Evolutionary conservation across 37 sponge, comb jelly and placozoan genomes (phyloP).

Genomic region (Haliclona indistincta): DNA sequence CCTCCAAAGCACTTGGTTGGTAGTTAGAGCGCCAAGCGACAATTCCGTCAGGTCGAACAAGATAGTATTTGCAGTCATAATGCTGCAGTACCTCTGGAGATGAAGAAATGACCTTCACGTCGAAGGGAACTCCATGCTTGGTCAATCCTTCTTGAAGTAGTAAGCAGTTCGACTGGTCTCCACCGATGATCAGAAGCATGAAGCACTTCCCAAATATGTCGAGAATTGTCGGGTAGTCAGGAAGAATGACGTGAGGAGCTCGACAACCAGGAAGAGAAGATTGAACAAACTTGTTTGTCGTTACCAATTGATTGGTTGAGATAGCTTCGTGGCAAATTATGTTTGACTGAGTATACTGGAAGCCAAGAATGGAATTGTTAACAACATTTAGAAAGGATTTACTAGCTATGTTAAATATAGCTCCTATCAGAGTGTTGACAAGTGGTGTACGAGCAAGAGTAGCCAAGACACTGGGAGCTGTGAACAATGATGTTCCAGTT

Average conservation of each 20-base stretch:
- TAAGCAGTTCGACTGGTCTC: constrained; percentile 42
- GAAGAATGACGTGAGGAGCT: constrained; percentile 73
- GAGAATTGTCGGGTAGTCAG: constrained; percentile 39
- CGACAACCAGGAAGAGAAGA: constrained; percentile 71
- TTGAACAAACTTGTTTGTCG: constrained; percentile 20
- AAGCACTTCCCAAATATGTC: constrained; percentile 69
- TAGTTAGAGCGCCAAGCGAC: constrained; percentile 72
- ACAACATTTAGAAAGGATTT: background rate
- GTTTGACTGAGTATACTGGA: constrained; percentile 65
- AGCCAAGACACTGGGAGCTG: background rate
- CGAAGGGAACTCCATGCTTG: constrained; percentile 35
- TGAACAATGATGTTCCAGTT: no score
- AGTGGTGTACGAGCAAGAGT: background rate
- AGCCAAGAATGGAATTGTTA: constrained; percentile 43
- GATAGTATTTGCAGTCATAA: constrained; percentile 68
- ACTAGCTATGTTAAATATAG: background rate
- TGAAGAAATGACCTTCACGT: constrained; percentile 6
- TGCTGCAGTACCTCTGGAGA: constrained; percentile 38
- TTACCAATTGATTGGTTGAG: background rate
- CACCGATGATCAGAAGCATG: constrained; percentile 61
- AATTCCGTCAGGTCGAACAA: constrained; percentile 78
- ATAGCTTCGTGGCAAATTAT: constrained; percentile 61
- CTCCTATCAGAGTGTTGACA: constrained; percentile 6
- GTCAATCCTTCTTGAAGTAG: constrained; percentile 36
- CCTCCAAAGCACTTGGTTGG: constrained; percentile 50